Evolutionary conservation across 2,113 vertebrate species (phyloP).

Genomic region (Cyprinodon tularosa): DNA sequence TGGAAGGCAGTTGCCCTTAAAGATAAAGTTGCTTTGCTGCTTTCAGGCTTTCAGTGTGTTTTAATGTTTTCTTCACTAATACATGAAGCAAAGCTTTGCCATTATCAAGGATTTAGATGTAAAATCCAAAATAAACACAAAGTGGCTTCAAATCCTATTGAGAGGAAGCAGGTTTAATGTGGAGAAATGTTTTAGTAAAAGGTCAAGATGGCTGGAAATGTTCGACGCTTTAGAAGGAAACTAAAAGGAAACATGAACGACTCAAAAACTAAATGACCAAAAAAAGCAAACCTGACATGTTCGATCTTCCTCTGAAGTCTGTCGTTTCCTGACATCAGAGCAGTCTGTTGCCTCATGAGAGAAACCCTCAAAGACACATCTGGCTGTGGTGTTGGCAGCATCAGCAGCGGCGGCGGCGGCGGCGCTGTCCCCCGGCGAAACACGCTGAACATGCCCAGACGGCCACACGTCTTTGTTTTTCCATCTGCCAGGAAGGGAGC

Average conservation of each 20-base stretch:
- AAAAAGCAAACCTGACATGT: neutral
- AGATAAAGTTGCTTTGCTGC: neutral
- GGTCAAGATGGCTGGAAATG: neutral
- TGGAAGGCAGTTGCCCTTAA: neutral
- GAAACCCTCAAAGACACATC: conserved; percentile 1
- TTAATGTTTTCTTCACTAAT: neutral
- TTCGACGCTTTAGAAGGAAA: neutral
- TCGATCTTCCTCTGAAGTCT: neutral
- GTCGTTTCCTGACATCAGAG: neutral
- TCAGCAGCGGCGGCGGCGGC: neutral
- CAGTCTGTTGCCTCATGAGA: neutral
- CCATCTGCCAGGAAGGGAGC: neutral
- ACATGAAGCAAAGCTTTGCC: neutral
- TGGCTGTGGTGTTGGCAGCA: neutral
- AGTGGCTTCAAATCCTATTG: neutral
- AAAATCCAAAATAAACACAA: neutral
- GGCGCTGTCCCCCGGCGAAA: neutral
- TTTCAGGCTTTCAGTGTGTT: neutral
- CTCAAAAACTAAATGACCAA: neutral
- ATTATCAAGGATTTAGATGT: neutral
- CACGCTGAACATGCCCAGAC: conserved; percentile 2
- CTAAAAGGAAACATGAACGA: neutral
- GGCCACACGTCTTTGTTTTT: conserved; percentile 8
- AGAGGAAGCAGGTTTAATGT: neutral
- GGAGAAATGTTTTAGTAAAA: neutral